phyloP scores from a whole-genome alignment of 2,888 invertebrate genomes.

The Latrodectus hesperus region DNA sequence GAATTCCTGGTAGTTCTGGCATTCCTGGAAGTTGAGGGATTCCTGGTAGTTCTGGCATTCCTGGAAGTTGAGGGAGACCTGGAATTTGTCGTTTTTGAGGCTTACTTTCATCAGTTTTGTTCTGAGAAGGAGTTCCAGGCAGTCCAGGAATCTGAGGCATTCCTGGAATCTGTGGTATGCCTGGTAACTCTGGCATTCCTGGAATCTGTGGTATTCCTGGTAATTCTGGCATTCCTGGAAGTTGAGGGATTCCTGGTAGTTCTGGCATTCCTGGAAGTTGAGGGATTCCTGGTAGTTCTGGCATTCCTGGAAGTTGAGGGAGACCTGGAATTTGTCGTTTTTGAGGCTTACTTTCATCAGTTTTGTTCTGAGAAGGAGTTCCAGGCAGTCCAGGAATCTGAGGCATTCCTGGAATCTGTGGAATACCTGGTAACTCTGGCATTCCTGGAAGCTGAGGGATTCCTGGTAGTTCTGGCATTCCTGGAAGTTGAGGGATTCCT shows the following conservation, averaged over 20 bases:
- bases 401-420: not conserved
- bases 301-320: constrained; percentile 18
- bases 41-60: constrained; percentile 47
- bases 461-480: constrained; percentile 45
- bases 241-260: constrained; percentile 42
- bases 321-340: not conserved
- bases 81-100: not conserved
- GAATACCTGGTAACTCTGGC: constrained; percentile 14
- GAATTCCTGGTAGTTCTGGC: constrained; percentile 47
- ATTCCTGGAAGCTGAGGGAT: constrained; percentile 48
- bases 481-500: constrained; percentile 32
- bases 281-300: constrained; percentile 40
- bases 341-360: not conserved
- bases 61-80: not conserved
- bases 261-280: constrained; percentile 28
- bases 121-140: not conserved
- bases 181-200: not conserved
- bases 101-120: not conserved
- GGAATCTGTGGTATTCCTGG: constrained; percentile 32
- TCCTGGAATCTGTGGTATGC: not conserved
- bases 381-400: constrained; percentile 24
- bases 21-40: constrained; percentile 25
- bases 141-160: constrained; percentile 23
- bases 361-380: not conserved
- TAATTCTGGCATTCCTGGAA: constrained; percentile 31